These are phyloP conservation scores for Darevskia mixta DNA, from an alignment of 2,797 vertebrate genomes.

Conservation along the genomic window DNA sequence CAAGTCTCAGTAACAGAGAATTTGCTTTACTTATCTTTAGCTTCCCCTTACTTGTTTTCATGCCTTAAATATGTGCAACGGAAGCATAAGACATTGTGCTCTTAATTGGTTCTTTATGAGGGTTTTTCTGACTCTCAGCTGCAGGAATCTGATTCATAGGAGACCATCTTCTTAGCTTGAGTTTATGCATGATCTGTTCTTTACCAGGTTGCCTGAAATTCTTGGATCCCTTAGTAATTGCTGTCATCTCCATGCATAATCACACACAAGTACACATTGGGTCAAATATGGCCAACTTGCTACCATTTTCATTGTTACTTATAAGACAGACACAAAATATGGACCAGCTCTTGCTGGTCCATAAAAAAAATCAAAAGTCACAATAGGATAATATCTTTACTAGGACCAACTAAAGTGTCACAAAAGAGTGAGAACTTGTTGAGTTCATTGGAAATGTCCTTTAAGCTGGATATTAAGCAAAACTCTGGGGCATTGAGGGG, in stretches of 20 bases:
- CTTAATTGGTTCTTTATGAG: constrained; percentile 67
- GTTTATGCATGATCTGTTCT: constrained; percentile 62
- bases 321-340: neutral
- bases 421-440: too few relatives aligned
- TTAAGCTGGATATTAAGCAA: too few relatives aligned
- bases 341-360: neutral
- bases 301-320: constrained; percentile 58
- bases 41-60: constrained; percentile 50
- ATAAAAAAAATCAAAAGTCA: too few relatives aligned
- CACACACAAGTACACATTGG: neutral
- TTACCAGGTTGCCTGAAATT: constrained; percentile 61
- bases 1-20: neutral
- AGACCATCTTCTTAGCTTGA: constrained; percentile 53
- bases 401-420: too few relatives aligned
- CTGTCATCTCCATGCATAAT: constrained; percentile 40
- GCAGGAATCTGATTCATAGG: constrained; percentile 62
- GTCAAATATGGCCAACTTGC: constrained; percentile 48
- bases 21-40: constrained; percentile 30
- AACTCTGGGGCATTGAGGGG: neutral
- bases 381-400: too few relatives aligned
- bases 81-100: constrained; percentile 56
- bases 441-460: too few relatives aligned
- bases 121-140: constrained; percentile 59
- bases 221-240: constrained; percentile 49
- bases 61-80: constrained; percentile 37